A percentile compares a stretch with the other conserved stretches of the same genome.
Conservation (phyloP, 2,888 invertebrate species). For the Zeuzera pyrina region DNA sequence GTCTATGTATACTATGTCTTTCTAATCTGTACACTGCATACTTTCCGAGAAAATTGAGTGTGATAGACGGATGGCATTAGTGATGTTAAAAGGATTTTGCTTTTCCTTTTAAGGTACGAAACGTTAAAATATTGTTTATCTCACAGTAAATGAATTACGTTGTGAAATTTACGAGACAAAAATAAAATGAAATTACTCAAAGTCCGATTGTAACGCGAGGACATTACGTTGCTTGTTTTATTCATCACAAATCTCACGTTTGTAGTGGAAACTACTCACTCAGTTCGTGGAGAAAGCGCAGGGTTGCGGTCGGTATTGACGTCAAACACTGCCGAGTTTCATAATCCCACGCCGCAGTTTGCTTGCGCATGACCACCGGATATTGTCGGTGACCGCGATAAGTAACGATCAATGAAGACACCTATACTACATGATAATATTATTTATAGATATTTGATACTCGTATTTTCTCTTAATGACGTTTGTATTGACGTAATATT, state of each 20-base stretch:
- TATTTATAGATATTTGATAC: conserved; percentile 8
- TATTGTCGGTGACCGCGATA: conserved; percentile 5
- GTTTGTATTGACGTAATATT: conserved; percentile 8
- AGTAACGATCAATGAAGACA: conserved; percentile 5
- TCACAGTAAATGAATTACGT: no score
- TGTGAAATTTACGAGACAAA: no score
- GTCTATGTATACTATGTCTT: no score
- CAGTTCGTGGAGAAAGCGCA: conserved; percentile 41
- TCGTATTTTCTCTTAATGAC: conserved; percentile 15
- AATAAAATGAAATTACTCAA: no score
- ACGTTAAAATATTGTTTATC: no score
- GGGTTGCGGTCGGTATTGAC: conserved; percentile 42
- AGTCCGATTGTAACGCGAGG: no score
- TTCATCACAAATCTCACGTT: conserved; percentile 16
- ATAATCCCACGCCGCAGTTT: conserved; percentile 22
- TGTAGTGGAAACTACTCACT: conserved; percentile 6
- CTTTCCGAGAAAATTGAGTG: no score
- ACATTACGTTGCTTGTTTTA: no score
- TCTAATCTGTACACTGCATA: no score
- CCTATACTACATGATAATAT: neutral
- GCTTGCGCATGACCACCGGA: conserved; percentile 10
- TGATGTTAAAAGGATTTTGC: no score
- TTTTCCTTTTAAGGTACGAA: no score
- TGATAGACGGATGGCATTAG: no score
- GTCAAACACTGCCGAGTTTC: conserved; percentile 47